Evolutionary conservation across 1,140 invertebrate species (phyloP).

Genomic region (Trichonephila inaurata): DNA sequence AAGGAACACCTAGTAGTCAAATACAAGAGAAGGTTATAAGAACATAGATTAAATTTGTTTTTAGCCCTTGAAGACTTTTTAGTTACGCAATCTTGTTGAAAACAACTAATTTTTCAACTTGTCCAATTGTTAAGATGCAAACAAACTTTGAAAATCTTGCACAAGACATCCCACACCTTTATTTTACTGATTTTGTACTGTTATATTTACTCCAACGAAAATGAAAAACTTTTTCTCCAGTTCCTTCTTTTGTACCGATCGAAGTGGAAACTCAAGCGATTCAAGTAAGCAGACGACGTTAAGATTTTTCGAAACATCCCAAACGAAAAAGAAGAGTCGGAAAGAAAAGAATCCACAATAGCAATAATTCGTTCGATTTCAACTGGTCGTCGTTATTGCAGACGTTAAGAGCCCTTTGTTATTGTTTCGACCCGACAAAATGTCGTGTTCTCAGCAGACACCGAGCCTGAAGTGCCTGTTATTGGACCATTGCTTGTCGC

Average conservation of each 20-base stretch:
- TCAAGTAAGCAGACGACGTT: not conserved
- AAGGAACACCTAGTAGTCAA: no score
- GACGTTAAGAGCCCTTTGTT: slow-evolving; percentile 66
- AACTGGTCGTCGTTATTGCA: slow-evolving; percentile 66
- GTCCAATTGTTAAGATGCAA: no score
- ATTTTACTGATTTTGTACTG: not conserved
- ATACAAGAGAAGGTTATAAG: no score
- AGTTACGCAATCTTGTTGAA: no score
- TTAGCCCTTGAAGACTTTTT: no score
- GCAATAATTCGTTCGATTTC: slow-evolving; percentile 67
- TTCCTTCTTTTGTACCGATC: not conserved
- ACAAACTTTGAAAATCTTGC: no score
- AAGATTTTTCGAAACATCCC: slow-evolving; percentile 3
- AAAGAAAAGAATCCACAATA: slow-evolving; percentile 7
- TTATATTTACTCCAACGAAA: not conserved
- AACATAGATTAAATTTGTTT: no score
- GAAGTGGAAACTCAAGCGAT: not conserved
- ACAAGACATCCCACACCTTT: not conserved
- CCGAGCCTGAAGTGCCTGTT: slow-evolving; percentile 50
- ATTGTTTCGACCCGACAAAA: slow-evolving; percentile 60
- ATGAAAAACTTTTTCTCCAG: not conserved
- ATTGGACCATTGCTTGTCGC: slow-evolving; percentile 63
- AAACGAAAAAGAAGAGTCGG: not conserved
- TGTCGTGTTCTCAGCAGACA: slow-evolving; percentile 55
- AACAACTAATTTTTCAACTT: no score